Evolutionary conservation across 2,888 invertebrate genomes (phyloP).

Genomic region (Clanis bilineata): DNA sequence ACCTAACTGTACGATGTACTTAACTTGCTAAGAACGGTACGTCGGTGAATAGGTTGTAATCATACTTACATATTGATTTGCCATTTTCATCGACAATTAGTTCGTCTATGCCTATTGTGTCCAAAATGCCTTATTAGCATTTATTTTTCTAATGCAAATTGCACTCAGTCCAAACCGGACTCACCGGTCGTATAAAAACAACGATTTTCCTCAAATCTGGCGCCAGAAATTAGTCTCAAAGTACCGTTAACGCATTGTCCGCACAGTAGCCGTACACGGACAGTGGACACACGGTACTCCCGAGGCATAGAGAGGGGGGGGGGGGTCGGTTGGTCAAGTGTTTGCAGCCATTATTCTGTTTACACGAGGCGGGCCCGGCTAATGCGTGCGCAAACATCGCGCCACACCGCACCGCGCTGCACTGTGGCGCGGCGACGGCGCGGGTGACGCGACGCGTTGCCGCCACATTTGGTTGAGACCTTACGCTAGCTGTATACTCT

Average conservation of each 20-base stretch:
- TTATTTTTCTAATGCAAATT: no score
- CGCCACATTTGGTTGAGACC: neutral
- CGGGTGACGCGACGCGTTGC: neutral
- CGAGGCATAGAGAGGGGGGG: slow-evolving; percentile 13
- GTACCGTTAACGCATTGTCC: slow-evolving; percentile 47
- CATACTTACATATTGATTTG: no score
- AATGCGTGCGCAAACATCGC: slow-evolving; percentile 75
- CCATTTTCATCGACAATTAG: no score
- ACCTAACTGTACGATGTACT: no score
- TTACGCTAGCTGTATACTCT: no score
- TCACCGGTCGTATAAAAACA: neutral
- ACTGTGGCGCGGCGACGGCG: no score
- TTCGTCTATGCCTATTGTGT: no score
- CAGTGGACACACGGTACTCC: no score
- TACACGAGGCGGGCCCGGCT: slow-evolving; percentile 62
- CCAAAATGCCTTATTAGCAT: no score
- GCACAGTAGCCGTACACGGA: neutral
- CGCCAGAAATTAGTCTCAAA: slow-evolving; percentile 11
- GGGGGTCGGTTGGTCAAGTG: slow-evolving; percentile 38
- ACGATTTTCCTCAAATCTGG: slow-evolving; percentile 1
- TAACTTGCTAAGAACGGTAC: no score
- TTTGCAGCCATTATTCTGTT: slow-evolving; percentile 77
- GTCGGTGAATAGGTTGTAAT: no score
- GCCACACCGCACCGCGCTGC: slow-evolving; percentile 7
- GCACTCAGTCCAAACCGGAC: no score